Base-by-base conservation (phyloP, 2,888 invertebrate species). In the Cacoxenus indagator region DNA sequence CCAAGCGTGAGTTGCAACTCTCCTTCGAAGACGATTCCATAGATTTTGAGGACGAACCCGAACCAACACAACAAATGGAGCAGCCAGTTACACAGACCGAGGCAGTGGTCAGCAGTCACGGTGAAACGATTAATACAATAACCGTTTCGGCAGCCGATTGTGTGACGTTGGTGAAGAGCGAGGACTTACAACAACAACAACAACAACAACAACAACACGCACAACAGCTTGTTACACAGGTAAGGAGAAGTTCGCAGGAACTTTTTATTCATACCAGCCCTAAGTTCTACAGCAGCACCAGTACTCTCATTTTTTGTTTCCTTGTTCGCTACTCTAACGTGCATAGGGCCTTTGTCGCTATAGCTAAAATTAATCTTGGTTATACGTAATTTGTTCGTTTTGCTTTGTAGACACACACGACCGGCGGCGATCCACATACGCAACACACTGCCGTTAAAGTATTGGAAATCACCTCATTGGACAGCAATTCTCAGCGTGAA, bases 401-500 rank as follows among this genome's bases (percentile, higher is more conserved):
- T 55, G 2, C 2, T 55, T 55, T 26, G 26, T 19, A 59, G 31
- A 1, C 61, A 14, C 59, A 59, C 9, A 17, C 14, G 1, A 29
- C 17, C 2, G 22, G 9, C 9, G 67, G 77, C 0, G 75, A 82
- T 8, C 78, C 77, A 0, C 80, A 80, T 68, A 2, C 61, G n/a
- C 61, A 62, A 43, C 61, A 62, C 17, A 81, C 82, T 4, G 87
- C 87, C 9, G 87, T 87, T 0, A 87, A 87, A 57, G 86, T 87
- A 43, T 73, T 87, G 5, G 86, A 87, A 71, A 87, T 87, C 9
- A 87, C 86, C 62, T 86, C 86, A 2, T 77, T 87, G 31, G 86
- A 87, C 70, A 84, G 86, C 0, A 87, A 87, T 75, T 87, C 87
- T 0, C 86, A 86, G 73, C 84, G 86, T 19, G 86, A 86, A 70